Conservation (phyloP, 1,140 invertebrate species). For the Babylonia areolata region DNA sequence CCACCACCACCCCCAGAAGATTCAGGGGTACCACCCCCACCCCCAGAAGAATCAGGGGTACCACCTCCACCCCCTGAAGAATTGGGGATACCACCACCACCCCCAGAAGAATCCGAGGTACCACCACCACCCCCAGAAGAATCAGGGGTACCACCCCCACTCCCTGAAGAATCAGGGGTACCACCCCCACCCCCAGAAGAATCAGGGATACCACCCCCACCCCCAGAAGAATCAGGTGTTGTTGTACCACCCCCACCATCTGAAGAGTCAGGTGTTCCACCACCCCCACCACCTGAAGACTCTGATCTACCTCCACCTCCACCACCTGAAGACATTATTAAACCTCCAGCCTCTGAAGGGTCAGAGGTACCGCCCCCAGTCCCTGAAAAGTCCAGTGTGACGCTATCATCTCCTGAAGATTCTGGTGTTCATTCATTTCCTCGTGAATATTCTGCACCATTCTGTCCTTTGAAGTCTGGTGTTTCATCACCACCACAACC, state of each 20-base stretch:
- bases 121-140: conserved; percentile 11
- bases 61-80: not conserved
- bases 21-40: not conserved
- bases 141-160: not conserved
- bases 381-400: not conserved
- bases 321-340: not conserved
- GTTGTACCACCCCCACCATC: conserved; percentile 6
- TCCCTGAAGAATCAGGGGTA: not conserved
- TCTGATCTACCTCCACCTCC: not conserved
- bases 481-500: not conserved
- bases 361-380: not conserved
- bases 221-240: not conserved
- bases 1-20: not conserved
- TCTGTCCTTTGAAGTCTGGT: not conserved
- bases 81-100: not conserved
- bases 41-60: not conserved
- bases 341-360: not conserved
- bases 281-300: not conserved
- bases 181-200: not conserved
- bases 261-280: not conserved
- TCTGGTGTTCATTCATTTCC: not conserved
- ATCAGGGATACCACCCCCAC: not conserved
- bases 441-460: not conserved
- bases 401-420: not conserved
- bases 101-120: not conserved